Percentiles rank a stretch among this genome's conserved stretches.
phyloP scores from a whole-genome alignment of 1,140 invertebrate species.

The Pomacea maculata region DNA sequence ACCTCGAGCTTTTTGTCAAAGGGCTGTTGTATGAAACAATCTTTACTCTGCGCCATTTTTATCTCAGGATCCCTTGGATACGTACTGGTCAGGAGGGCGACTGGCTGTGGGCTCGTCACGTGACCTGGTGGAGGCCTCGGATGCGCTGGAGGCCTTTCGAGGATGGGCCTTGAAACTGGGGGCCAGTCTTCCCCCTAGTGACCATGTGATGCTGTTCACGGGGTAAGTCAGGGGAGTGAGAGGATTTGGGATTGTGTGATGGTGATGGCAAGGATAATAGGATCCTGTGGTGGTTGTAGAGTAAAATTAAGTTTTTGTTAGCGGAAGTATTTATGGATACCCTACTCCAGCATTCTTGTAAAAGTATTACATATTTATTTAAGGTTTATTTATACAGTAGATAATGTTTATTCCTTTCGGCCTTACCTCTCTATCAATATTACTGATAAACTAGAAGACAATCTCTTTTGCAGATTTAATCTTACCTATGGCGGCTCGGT shows the following conservation, averaged over 20 bases:
- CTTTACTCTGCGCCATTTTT: neutral
- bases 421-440: too few relatives aligned
- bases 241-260: neutral
- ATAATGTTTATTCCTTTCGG: too few relatives aligned
- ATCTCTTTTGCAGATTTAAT: conserved; percentile 28
- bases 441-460: too few relatives aligned
- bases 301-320: too few relatives aligned
- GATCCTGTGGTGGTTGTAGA: too few relatives aligned
- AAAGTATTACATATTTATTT: too few relatives aligned
- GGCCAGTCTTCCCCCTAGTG: conserved; percentile 30
- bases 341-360: too few relatives aligned
- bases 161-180: conserved; percentile 27
- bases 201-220: conserved; percentile 45
- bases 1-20: too few relatives aligned
- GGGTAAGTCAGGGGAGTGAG: conserved; percentile 16
- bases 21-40: neutral
- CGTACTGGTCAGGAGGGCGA: conserved; percentile 25
- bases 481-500: conserved; percentile 38
- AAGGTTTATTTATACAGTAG: too few relatives aligned
- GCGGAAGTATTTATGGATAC: too few relatives aligned
- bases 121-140: conserved; percentile 37
- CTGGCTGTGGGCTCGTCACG: conserved; percentile 1
- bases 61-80: conserved; percentile 21
- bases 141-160: conserved; percentile 35
- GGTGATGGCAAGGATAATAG: neutral